Conservation (phyloP, 2,797 vertebrate species). For the Sebastes kiyomatsui region DNA sequence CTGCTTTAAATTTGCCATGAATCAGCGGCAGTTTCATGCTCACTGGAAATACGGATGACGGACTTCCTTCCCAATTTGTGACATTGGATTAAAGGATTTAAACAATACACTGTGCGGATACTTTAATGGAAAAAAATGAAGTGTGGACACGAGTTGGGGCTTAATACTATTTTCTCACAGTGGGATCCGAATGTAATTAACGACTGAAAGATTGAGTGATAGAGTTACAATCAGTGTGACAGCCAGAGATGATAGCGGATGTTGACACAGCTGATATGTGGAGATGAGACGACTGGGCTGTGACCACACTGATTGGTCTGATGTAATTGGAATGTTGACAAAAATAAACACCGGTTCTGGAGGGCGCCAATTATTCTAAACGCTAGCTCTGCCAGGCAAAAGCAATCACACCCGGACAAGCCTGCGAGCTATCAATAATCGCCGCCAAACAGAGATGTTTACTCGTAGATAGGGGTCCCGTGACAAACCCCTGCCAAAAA, state of each 20-base stretch:
- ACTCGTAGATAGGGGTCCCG: constrained; percentile 60
- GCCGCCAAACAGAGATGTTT: constrained; percentile 67
- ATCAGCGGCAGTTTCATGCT: neutral
- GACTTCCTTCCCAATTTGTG: constrained; percentile 44
- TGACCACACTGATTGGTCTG: constrained; percentile 79
- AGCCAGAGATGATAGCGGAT: constrained; percentile 68
- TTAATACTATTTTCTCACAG: constrained; percentile 61
- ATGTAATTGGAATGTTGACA: constrained; percentile 78
- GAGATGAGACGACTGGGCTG: constrained; percentile 73
- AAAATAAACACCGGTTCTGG: constrained; percentile 76
- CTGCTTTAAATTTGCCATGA: constrained; percentile 26
- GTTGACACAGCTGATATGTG: constrained; percentile 77
- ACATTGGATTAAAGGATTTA: constrained; percentile 51
- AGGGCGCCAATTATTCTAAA: constrained; percentile 73
- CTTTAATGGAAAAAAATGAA: constrained; percentile 39
- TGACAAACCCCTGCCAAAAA: constrained; percentile 43
- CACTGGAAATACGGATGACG: constrained; percentile 27
- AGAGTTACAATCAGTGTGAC: constrained; percentile 73
- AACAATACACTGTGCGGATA: constrained; percentile 36
- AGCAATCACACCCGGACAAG: constrained; percentile 66
- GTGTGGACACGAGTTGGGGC: constrained; percentile 38
- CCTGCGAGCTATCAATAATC: constrained; percentile 64
- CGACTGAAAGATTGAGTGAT: constrained; percentile 71
- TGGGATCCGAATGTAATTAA: constrained; percentile 67
- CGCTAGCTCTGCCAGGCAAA: constrained; percentile 61